These are phyloP conservation scores for Cydia strobilella DNA, from an alignment of 1,140 invertebrate species.

Conservation along the genomic window DNA sequence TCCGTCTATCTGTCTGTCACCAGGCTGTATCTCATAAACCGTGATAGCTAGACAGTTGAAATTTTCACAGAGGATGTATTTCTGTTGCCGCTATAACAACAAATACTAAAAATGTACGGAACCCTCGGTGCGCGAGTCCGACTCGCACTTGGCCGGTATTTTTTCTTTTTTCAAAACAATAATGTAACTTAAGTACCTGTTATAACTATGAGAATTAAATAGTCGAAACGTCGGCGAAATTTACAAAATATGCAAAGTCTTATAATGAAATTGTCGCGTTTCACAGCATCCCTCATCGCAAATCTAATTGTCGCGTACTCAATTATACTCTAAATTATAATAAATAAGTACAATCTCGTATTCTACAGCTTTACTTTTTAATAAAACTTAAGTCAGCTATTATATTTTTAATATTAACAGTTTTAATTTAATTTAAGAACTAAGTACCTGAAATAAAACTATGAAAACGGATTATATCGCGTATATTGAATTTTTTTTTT, in stretches of 20 bases:
- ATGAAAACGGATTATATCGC: too few relatives aligned
- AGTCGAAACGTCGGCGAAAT: neutral
- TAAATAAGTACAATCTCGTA: neutral
- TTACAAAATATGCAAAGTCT: constrained; percentile 25
- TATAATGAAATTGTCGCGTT: constrained; percentile 15
- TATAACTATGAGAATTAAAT: neutral
- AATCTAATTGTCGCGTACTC: constrained; percentile 13
- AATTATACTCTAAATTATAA: constrained; percentile 18
- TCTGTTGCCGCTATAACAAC: too few relatives aligned
- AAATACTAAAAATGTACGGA: too few relatives aligned
- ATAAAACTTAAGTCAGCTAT: neutral
- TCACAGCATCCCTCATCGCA: constrained; percentile 23
- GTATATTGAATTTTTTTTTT: too few relatives aligned
- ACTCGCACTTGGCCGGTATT: too few relatives aligned
- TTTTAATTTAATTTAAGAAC: neutral
- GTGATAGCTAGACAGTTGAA: too few relatives aligned
- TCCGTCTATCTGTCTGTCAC: too few relatives aligned
- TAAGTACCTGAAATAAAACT: too few relatives aligned
- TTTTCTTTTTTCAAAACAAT: too few relatives aligned
- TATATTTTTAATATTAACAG: neutral
- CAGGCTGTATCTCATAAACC: too few relatives aligned
- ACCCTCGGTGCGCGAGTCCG: too few relatives aligned
- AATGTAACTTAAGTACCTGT: neutral
- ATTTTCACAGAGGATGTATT: too few relatives aligned
- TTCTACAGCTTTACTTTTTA: neutral